phyloP scores from a whole-genome alignment of 2,888 invertebrate genomes.

The Cheilosia pagana region DNA sequence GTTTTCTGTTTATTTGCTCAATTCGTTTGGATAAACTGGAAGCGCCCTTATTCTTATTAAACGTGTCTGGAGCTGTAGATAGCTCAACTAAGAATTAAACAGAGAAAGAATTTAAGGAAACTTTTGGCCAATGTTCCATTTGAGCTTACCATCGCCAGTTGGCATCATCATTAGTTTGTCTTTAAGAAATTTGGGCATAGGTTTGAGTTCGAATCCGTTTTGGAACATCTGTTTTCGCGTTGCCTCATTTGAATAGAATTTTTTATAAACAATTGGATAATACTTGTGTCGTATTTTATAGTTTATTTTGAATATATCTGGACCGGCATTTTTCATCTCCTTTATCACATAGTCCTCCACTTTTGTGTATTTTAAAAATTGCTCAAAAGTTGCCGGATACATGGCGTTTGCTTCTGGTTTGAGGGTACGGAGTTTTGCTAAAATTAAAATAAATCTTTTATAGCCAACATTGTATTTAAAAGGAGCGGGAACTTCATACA shows the following conservation, averaged over 20 bases:
- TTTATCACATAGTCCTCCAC: constrained; percentile 32
- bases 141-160: constrained; percentile 15
- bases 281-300: constrained; percentile 22
- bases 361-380: constrained; percentile 46
- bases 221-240: constrained; percentile 12
- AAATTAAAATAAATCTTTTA: background rate
- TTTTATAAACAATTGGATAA: constrained; percentile 30
- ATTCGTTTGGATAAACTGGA: too few relatives aligned
- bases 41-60: background rate
- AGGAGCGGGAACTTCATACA: background rate
- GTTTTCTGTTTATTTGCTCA: too few relatives aligned
- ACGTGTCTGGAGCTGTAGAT: background rate
- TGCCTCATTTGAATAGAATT: constrained; percentile 36
- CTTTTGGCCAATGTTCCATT: too few relatives aligned
- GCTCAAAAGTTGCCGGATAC: constrained; percentile 52
- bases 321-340: constrained; percentile 48
- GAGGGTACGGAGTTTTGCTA: background rate
- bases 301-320: constrained; percentile 27
- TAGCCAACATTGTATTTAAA: background rate
- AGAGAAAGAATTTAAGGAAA: too few relatives aligned
- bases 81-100: background rate
- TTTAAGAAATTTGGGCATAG: constrained; percentile 47
- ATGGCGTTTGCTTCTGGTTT: background rate
- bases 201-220: constrained; percentile 44
- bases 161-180: constrained; percentile 31